Conservation (phyloP, 1,140 invertebrate genomes). For the Ceratitis capitata region DNA sequence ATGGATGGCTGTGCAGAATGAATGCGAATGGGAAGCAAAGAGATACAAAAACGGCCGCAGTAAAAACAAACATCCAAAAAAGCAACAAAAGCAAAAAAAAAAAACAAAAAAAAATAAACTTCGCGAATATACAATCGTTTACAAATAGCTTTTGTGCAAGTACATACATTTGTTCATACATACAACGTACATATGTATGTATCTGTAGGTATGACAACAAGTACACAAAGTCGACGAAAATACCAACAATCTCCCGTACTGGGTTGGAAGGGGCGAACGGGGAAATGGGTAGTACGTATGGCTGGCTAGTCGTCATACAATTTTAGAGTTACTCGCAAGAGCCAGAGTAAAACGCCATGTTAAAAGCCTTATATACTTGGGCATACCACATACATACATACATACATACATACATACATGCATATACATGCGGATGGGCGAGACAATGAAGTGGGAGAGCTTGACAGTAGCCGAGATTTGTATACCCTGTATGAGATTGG, state of each 20-base stretch:
- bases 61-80: constrained; percentile 15
- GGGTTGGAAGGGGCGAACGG: too few species aligned
- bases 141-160: background rate
- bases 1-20: constrained; percentile 18
- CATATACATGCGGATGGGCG: background rate
- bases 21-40: constrained; percentile 6
- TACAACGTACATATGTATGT: too few species aligned
- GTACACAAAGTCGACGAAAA: constrained; percentile 19
- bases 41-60: constrained; percentile 22
- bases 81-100: background rate
- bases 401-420: too few species aligned
- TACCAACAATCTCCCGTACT: background rate
- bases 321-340: constrained; percentile 24
- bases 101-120: constrained; percentile 9
- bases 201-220: background rate
- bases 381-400: too few species aligned
- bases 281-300: background rate
- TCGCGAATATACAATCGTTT: background rate
- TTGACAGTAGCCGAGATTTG: background rate
- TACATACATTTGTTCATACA: background rate
- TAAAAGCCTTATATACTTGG: background rate
- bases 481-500: background rate
- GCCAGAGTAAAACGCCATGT: constrained; percentile 23
- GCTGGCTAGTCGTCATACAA: background rate
- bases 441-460: background rate